A percentile compares a stretch with the other conserved stretches of the same genome.
Conservation (phyloP, 2,797 vertebrate species). For the Acipenser oxyrinchus region DNA sequence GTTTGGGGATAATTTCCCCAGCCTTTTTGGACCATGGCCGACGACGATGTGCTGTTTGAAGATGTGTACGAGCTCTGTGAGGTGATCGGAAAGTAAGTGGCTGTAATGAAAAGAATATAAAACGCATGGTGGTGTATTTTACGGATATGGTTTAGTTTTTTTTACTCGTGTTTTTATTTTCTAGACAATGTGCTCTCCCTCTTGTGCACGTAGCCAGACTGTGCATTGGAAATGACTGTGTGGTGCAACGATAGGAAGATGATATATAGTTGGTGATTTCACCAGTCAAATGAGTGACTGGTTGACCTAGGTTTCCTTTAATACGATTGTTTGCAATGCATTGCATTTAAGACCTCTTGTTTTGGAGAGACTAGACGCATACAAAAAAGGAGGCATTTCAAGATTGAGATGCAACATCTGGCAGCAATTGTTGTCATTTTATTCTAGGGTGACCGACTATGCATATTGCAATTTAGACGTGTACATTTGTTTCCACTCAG, state of each 20-base stretch:
- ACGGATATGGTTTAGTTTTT: too few relatives aligned
- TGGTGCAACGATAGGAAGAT: constrained; percentile 6
- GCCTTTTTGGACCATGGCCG: constrained; percentile 84
- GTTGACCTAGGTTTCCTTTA: neutral
- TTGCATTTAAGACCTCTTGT: neutral
- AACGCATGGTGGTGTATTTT: constrained; percentile 16
- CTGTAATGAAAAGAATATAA: neutral
- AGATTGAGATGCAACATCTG: constrained; percentile 6
- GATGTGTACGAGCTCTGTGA: constrained; percentile 98
- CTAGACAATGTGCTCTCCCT: too few relatives aligned
- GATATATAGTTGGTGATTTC: constrained; percentile 5
- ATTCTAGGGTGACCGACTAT: neutral
- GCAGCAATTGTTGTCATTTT: neutral
- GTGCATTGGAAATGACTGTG: constrained; percentile 2
- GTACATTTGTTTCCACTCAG: too few relatives aligned
- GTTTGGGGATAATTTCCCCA: constrained; percentile 50
- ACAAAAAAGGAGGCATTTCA: constrained; percentile 1
- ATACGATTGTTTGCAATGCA: neutral
- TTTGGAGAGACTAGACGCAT: neutral
- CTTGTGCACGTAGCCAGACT: neutral
- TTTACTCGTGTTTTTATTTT: too few relatives aligned
- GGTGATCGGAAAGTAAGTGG: constrained; percentile 97
- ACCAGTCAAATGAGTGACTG: neutral
- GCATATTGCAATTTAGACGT: too few relatives aligned
- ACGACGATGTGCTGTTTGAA: constrained; percentile 98